Evolutionary conservation across 2,888 invertebrate species (phyloP), one percentile per base, ranked within the genome.

Genomic region (Nysson spinosus): DNA sequence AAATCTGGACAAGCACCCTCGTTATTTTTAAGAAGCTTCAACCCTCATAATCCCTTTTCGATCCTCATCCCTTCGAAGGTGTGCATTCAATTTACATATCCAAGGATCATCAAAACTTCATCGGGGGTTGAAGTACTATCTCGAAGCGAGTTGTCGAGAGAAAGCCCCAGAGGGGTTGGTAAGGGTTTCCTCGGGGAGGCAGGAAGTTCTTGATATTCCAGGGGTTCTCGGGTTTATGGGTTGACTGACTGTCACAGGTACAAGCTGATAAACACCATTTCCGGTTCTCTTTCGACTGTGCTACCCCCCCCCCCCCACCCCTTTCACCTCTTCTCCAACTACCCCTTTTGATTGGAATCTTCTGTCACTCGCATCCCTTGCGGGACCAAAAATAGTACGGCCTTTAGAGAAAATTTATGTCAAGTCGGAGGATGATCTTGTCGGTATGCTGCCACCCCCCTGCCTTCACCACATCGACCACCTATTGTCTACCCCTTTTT

Each of bases 331-430:
- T 6, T 16, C 9, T 19, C 5, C 12, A 17, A 11, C 35, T 19
- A 34, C 9, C 20, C 6, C 24, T 40, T 40, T 64, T 54, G 26
- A 28, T 42, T 47, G 44, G 9, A 6, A 20, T 16, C 46, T 39
- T 49, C 24, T 34, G 39, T 51, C 44, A 32, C 28, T 49, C 51
- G 43, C 35, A 20, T 0, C 35, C 28, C 39, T 47, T 24, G 42
- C 35, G 5, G 16, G 49, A 65, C 72, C 74, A 68, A 72, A 80
- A 82, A 76, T 81, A 78, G 78, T 70, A 43, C 64, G 66, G 72
- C 75, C 78, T 74, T 80, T 77, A 58, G 68, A 71, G 70, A 61
- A 75, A 83, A 84, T 81, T 82, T 75, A 77, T 82, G 81, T 82
- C 82, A 82, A 82, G 79, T 77, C 72, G 72, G 44, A 69, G 69